Base-by-base conservation (phyloP, 2,113 vertebrate species). In the Epinephelus lanceolatus region DNA sequence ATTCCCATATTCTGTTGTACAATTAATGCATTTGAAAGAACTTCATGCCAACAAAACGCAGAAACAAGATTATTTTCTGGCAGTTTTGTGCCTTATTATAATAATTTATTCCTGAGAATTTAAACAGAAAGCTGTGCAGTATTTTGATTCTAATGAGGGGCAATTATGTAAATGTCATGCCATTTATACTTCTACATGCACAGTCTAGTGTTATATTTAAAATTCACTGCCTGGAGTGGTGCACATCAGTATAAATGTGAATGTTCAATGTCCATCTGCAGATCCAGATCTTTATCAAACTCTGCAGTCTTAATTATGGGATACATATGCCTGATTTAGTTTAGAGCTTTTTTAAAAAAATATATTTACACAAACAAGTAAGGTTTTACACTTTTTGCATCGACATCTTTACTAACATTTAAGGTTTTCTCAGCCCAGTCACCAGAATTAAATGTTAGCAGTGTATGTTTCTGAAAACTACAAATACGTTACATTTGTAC, bases 41-140 rank as follows among this genome's bases (percentile, higher is more conserved):
- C 37, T 67, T 69, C 19, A n/a, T 9, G 12, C 6, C 49, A 6
- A 21, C 9, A 49, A 68, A 40, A 8, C 51, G 17, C 59, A 33
- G 1, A 18, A 40, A 56, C 21, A 10, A 19, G n/a, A 21, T 12
- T 9, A n/a, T 67, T 55, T 63, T 47, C 53, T 30, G 52, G 52
- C 62, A 56, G 37, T 57, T 57, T 56, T 0, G 9, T 56, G 23
- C 5, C 25, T 66, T 23, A 23, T 66, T 66, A 66, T 76, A 12
- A 21, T 18, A 12, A 23, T 18, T 0, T 68, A 17, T 77, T 57
- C 74, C 27, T 40, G 30, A 52, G 40, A 77, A 49, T 5, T 59
- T 18, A 77, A 70, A 61, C 45, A 13, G 15, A 69, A 78, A 69
- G 25, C 65, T 51, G 53, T 45, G 23, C 40, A 59, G 7, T 47